These are phyloP conservation scores for Echinometra lucunter DNA, from an alignment of 53 echinoderm and acorn worm species.

Conservation along the genomic window DNA sequence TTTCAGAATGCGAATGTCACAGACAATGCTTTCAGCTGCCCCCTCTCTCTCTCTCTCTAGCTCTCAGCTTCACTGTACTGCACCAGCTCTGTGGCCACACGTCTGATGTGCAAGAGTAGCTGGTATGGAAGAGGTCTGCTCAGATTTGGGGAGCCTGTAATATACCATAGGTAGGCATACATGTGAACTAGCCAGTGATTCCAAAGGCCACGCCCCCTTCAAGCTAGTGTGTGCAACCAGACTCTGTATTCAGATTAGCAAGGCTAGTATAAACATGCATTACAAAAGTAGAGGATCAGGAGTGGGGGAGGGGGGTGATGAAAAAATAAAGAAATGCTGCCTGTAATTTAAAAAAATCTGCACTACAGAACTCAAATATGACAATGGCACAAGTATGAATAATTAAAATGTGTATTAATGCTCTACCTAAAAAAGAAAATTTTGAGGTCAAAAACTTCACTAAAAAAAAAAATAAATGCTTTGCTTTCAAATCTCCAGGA, in stretches of 20 bases:
- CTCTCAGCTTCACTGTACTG: not conserved
- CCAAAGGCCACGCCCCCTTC: constrained; percentile 6
- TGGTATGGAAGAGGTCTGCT: not conserved
- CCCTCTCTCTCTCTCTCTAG: not conserved
- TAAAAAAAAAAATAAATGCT: too few relatives aligned
- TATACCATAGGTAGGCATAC: not conserved
- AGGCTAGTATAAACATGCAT: too few relatives aligned
- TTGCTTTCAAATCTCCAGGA: too few relatives aligned
- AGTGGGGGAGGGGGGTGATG: too few relatives aligned
- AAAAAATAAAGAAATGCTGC: too few relatives aligned
- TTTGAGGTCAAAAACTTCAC: too few relatives aligned
- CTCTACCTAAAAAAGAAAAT: too few relatives aligned
- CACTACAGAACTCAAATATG: too few relatives aligned
- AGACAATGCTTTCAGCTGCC: not conserved
- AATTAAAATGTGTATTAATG: too few relatives aligned
- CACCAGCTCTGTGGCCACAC: not conserved
- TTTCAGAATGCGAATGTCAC: not conserved
- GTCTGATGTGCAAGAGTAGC: not conserved
- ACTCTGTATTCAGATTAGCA: not conserved
- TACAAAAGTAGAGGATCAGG: too few relatives aligned
- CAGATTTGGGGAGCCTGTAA: not conserved
- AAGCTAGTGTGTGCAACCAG: constrained; percentile 5
- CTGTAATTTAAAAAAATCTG: too few relatives aligned
- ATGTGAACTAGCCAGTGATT: not conserved
- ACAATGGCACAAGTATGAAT: too few relatives aligned